Evolutionary conservation across 2,888 invertebrate genomes (phyloP).

Genomic region (Dioctria linearis): DNA sequence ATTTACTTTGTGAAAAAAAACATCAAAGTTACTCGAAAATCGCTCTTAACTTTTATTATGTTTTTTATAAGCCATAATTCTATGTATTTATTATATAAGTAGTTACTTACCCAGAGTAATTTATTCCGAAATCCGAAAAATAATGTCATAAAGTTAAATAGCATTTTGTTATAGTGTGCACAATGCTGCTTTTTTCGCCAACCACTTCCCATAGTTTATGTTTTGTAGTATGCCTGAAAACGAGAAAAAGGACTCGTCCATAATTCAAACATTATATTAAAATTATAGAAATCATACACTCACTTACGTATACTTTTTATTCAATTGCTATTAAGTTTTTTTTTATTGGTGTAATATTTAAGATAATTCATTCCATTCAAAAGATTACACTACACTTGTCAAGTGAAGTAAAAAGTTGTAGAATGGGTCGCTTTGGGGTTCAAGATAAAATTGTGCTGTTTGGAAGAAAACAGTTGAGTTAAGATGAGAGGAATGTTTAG

Average conservation of each 20-base stretch:
- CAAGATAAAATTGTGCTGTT: too few relatives aligned
- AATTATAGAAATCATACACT: neutral
- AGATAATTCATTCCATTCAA: too few relatives aligned
- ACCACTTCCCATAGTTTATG: neutral
- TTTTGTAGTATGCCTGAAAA: neutral
- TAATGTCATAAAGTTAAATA: neutral
- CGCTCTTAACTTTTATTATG: too few relatives aligned
- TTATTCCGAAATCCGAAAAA: neutral
- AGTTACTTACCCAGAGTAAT: conserved; percentile 14
- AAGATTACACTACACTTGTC: neutral
- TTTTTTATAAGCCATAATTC: neutral
- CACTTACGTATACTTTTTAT: too few relatives aligned
- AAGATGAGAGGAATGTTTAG: too few relatives aligned
- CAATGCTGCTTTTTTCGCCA: neutral
- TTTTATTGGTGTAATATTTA: too few relatives aligned
- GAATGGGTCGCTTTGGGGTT: too few relatives aligned
- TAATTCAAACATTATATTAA: neutral
- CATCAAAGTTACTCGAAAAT: too few relatives aligned
- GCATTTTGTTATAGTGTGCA: neutral
- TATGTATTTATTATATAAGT: neutral
- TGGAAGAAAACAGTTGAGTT: too few relatives aligned
- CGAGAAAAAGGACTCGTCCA: neutral
- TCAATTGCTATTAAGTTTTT: too few relatives aligned
- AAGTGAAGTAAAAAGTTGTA: neutral
- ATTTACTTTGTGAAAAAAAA: too few relatives aligned